A percentile compares a stretch with the other conserved stretches of the same genome.
Conservation (phyloP, 1,140 invertebrate species). For the Dinoponera quadriceps region DNA sequence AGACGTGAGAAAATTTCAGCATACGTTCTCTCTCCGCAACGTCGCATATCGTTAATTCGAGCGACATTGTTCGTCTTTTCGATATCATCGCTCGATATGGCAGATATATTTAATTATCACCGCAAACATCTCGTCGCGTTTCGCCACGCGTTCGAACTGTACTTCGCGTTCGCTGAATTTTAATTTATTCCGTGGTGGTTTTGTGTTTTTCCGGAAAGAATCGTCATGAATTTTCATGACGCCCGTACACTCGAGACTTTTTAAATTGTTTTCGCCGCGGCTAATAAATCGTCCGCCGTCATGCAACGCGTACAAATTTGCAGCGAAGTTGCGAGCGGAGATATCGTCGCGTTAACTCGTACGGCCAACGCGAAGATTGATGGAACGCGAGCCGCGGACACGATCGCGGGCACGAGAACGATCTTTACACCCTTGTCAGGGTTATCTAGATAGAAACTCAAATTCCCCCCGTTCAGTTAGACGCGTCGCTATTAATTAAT, state of each 20-base stretch:
- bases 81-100: background rate
- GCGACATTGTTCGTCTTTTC: background rate
- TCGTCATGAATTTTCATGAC: constrained; percentile 50
- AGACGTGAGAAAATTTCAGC: background rate
- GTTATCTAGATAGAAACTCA: constrained; percentile 58
- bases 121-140: too few species aligned
- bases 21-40: background rate
- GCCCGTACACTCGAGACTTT: background rate
- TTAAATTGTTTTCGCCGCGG: background rate
- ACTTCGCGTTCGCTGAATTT: constrained; percentile 18
- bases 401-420: constrained; percentile 53
- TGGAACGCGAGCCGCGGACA: constrained; percentile 34
- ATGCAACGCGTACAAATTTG: constrained; percentile 40
- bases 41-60: too few species aligned
- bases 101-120: constrained; percentile 16
- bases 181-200: background rate
- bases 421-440: constrained; percentile 44
- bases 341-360: constrained; percentile 56
- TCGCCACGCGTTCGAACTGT: background rate
- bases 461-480: constrained; percentile 48
- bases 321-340: constrained; percentile 37
- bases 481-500: constrained; percentile 55
- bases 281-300: constrained; percentile 59
- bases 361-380: constrained; percentile 50
- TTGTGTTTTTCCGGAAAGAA: constrained; percentile 19